A percentile compares a stretch with the other conserved stretches of the same genome.
phyloP scores from a whole-genome alignment of 2,888 invertebrate species.

The Euclidia mi region DNA sequence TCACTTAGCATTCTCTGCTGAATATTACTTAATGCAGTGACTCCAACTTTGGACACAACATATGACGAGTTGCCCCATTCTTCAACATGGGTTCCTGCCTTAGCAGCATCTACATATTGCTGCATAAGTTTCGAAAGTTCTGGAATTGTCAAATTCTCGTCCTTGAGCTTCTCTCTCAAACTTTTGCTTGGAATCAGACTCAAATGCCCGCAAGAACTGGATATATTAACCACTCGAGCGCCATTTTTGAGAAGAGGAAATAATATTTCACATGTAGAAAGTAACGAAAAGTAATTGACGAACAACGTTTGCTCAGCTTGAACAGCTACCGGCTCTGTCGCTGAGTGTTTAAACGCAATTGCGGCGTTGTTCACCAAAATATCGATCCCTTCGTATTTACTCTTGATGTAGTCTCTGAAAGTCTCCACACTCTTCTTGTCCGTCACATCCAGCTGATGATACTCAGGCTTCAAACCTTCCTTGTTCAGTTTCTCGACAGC shows the following conservation, averaged over 20 bases:
- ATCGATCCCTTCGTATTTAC: slow-evolving; percentile 92
- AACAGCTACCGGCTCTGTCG: slow-evolving; percentile 90
- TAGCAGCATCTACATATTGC: slow-evolving; percentile 91
- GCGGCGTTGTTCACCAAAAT: slow-evolving; percentile 94
- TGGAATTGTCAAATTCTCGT: slow-evolving; percentile 88
- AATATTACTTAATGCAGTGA: slow-evolving; percentile 92
- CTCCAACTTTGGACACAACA: slow-evolving; percentile 93
- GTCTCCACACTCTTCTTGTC: slow-evolving; percentile 89
- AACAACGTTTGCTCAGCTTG: slow-evolving; percentile 93
- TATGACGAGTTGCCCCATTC: slow-evolving; percentile 92
- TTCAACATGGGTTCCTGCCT: slow-evolving; percentile 70
- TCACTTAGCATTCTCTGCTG: slow-evolving; percentile 89
- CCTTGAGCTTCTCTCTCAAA: slow-evolving; percentile 86
- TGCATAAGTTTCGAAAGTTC: slow-evolving; percentile 91
- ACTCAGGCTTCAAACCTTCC: slow-evolving; percentile 88
- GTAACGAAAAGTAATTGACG: slow-evolving; percentile 92
- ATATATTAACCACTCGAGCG: slow-evolving; percentile 94
- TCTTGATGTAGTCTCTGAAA: slow-evolving; percentile 90
- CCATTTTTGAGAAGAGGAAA: slow-evolving; percentile 93
- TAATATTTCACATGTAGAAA: slow-evolving; percentile 91
- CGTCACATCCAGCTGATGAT: slow-evolving; percentile 93
- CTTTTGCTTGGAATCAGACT: slow-evolving; percentile 87
- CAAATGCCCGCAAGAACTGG: slow-evolving; percentile 92
- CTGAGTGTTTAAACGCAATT: slow-evolving; percentile 91
- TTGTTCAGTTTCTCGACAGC: slow-evolving; percentile 89